Evolutionary conservation across 2,797 vertebrate genomes (phyloP), one percentile per base, ranked within the genome.

Genomic region (Amniataba percoides): DNA sequence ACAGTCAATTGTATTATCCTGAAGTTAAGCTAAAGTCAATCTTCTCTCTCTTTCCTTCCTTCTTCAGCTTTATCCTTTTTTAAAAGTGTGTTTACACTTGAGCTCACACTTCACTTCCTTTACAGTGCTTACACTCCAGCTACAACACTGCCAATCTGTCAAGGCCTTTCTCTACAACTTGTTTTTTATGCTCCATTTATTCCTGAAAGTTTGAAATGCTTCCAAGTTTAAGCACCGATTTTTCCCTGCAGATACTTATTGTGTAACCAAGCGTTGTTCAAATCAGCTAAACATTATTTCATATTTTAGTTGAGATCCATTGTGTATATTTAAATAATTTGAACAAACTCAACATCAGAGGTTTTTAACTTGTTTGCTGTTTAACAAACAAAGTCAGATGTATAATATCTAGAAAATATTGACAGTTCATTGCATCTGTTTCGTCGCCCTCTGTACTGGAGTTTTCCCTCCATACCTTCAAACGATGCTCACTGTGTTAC

Each of bases 361-460:
- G 8, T 39, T 11, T 23, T 56, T 34, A 10, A 8, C 18, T 61
- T 61, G 31, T 65, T 16, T 31, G 25, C 7, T 4, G 12, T 52
- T 55, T n/a, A 48, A 48, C 27, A 34, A 19, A 64, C n/a, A 23
- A 15, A 5, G 4, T 18, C 1, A 69, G 18, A 13, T 39, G 4
- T 15, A 7, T 27, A 25, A n/a, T 19, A 12, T 56, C 7, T 36
- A 48, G 42, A 48, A 19, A 46, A 34, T 25, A 19, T 2, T 43
- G 5, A 21, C 1, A 3, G 65, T 21, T 58, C 60, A 63, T 74
- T 78, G 71, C 74, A 71, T 78, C 52, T 45, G 40, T 15, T 34
- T 56, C 51, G 13, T 7, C 5, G 13, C 25, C 6, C 3, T 19
- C 19, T 49, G 27, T 69, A 12, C 25, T 62, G 66, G 57, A 63